A percentile compares a stretch with the other conserved stretches of the same genome.
phyloP scores from a whole-genome alignment of 35 echinoderm and acorn worm species.

The Nesometra sesokonis region DNA sequence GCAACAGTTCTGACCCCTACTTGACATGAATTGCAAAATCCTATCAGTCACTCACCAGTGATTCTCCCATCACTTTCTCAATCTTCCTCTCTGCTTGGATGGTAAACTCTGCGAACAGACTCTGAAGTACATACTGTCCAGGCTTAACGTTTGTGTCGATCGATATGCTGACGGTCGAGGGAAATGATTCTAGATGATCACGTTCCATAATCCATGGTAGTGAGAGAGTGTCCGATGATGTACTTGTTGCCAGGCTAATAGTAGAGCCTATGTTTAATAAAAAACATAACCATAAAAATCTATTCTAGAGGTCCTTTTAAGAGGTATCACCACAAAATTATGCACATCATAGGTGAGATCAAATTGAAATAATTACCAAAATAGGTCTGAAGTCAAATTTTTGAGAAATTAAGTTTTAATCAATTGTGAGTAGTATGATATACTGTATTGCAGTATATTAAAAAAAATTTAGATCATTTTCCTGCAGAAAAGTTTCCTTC shows the following conservation, averaged over 20 bases:
- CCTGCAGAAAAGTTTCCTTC: too few relatives aligned
- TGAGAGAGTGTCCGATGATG: slow-evolving; percentile 50
- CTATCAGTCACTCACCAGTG: slow-evolving; percentile 39
- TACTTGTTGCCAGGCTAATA: slow-evolving; percentile 59
- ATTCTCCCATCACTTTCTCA: slow-evolving; percentile 96
- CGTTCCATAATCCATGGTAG: slow-evolving; percentile 53
- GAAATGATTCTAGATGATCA: slow-evolving; percentile 29
- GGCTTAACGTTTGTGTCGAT: slow-evolving; percentile 96
- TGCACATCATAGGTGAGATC: too few relatives aligned
- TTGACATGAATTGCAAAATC: not conserved
- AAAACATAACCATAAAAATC: too few relatives aligned
- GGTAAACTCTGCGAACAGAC: slow-evolving; percentile 96
- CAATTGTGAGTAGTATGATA: too few relatives aligned
- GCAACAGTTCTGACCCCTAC: not conserved
- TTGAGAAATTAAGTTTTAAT: too few relatives aligned
- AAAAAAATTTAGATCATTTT: too few relatives aligned
- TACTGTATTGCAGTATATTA: too few relatives aligned
- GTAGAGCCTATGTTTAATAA: slow-evolving; percentile 40
- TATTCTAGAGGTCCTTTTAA: too few relatives aligned
- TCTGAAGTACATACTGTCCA: slow-evolving; percentile 97
- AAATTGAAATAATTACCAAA: too few relatives aligned
- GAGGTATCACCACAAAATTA: too few relatives aligned
- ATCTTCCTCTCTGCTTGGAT: slow-evolving; percentile 95
- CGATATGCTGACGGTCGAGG: slow-evolving; percentile 50
- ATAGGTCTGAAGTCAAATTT: too few relatives aligned